Evolutionary conservation across 2,113 vertebrate genomes (phyloP).

Genomic region (Dendropsophus ebraccatus): DNA sequence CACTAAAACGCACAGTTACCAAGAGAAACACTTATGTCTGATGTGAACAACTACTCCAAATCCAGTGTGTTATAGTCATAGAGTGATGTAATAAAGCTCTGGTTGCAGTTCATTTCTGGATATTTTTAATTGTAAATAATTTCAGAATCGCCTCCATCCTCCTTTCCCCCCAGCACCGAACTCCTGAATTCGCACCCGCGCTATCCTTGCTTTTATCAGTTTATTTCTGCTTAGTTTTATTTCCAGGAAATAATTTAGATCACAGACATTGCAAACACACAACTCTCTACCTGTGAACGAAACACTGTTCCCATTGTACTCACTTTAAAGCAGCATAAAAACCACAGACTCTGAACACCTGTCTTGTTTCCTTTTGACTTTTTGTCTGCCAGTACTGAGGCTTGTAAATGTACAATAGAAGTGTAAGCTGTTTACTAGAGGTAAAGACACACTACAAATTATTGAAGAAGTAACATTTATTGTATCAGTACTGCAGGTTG

Average conservation of each 20-base stretch:
- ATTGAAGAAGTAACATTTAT: neutral
- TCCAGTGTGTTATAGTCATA: no score
- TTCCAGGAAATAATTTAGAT: neutral
- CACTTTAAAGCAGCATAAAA: slow-evolving; percentile 12
- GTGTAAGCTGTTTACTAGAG: slow-evolving; percentile 11
- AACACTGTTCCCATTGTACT: slow-evolving; percentile 5
- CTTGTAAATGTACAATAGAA: neutral
- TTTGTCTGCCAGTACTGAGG: slow-evolving; percentile 12
- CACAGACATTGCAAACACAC: neutral
- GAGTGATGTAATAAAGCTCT: no score
- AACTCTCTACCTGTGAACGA: slow-evolving; percentile 11
- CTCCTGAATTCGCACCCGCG: neutral
- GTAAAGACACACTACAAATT: neutral
- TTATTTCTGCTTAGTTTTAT: neutral
- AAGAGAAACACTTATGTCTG: no score
- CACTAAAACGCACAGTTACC: no score
- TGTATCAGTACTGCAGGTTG: neutral
- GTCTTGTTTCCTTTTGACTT: slow-evolving; percentile 28
- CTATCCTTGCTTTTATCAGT: neutral
- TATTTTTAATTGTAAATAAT: neutral
- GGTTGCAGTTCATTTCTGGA: no score
- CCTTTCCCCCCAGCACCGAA: no score
- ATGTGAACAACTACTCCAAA: no score
- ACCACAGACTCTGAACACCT: slow-evolving; percentile 38
- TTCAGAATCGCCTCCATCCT: neutral